Base-by-base conservation (phyloP, 64 coral and sea anemone genomes). In the Porites australiensis region DNA sequence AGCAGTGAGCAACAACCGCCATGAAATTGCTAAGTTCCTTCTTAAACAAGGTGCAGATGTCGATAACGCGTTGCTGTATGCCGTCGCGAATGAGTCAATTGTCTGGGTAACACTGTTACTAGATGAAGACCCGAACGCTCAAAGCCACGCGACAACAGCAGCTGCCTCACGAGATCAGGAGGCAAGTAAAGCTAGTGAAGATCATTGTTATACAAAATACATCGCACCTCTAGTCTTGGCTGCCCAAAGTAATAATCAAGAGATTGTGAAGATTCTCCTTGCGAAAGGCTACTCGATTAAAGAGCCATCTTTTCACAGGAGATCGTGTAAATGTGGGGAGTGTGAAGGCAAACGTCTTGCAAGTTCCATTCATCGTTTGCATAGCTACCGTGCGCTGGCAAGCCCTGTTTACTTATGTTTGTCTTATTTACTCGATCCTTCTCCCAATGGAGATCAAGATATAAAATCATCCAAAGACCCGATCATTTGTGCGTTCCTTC, bases 381-480 rank as follows among this genome's bases (percentile, higher is more conserved):
- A 93, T 19, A 88, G 83, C 18, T 96, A 96, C 87, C 91, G 88
- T 60, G 91, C 85, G 22, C 91, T 96, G 13, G 86, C 95, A 23
- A 96, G 95, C 49, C 95, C 95, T 44, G 87, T 93, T 27, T 96
- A 90, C 63, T 20, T 96, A 21, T 96, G 90, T 19, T 63, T 96
- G 52, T 89, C 90, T 9, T 89, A 89, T 72, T 71, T 73, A 57
- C 67, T 46, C 20, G 78, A 53, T 2, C 72, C 55, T 0, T 91
- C 60, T 7, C 22, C 49, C 3, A 45, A 12, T 14, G 88, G 91
- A 63, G 15, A 77, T 43, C 47, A 72, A 43, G 74, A 73, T 27
- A 21, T 21, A 27, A 16, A 57, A 21, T 55, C 88, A 14, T 88
- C 82, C 27, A 87, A 75, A 16, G 95, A 96, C 43, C 95, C 95